Conservation (phyloP, 2,113 vertebrate species). For the Nymphicus hollandicus region DNA sequence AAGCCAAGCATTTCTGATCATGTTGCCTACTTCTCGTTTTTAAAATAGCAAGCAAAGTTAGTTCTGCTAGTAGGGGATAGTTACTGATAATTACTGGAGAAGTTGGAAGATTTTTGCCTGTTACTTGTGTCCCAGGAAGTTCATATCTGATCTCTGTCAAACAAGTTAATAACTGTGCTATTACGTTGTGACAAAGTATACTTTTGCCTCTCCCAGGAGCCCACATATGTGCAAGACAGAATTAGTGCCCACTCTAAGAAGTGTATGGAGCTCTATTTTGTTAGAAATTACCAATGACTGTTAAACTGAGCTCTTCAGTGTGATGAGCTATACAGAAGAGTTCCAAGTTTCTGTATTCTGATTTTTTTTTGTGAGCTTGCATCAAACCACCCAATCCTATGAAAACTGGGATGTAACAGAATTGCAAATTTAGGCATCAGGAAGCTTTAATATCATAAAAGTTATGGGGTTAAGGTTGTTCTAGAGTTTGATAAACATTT, state of each 20-base stretch:
- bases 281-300: not conserved
- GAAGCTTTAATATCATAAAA: not conserved
- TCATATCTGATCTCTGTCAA: not conserved
- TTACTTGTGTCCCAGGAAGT: not conserved
- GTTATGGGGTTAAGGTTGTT: not conserved
- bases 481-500: not conserved
- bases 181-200: not conserved
- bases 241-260: not conserved
- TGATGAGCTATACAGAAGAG: not conserved
- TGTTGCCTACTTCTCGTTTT: not conserved
- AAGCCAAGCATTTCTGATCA: not conserved
- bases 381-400: not conserved
- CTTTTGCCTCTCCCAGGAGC: not conserved
- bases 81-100: not conserved
- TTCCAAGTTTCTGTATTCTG: not conserved
- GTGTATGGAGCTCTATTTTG: not conserved
- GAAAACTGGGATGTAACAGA: not conserved
- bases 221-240: not conserved
- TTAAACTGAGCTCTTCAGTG: not conserved
- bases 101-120: not conserved
- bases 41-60: not conserved
- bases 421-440: not conserved
- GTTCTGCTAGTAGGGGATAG: accelerated
- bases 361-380: not conserved
- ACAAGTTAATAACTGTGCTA: not conserved